Percentiles rank a stretch among this genome's conserved stretches.
phyloP scores from a whole-genome alignment of 2,113 vertebrate species.

The Chamaetylas fuelleborni region DNA sequence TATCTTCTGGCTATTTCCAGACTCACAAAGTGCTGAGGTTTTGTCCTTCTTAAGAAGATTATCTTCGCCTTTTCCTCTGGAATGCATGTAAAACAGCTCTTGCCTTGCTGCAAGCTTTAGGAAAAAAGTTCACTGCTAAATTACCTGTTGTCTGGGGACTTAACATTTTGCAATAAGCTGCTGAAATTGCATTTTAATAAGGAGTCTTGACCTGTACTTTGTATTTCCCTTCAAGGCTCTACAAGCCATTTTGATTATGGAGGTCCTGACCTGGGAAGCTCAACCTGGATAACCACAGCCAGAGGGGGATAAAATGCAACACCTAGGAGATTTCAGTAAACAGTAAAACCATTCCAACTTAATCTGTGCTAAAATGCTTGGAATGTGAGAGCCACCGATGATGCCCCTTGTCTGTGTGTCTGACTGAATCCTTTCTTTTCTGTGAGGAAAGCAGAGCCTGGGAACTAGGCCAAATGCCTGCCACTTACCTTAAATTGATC shows the following conservation, averaged over 20 bases:
- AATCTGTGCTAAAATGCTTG: slow-evolving; percentile 80
- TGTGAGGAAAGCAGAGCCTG: slow-evolving; percentile 73
- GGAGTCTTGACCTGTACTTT: slow-evolving; percentile 60
- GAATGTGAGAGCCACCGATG: slow-evolving; percentile 77
- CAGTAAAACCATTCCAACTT: slow-evolving; percentile 78
- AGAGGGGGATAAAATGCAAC: slow-evolving; percentile 74
- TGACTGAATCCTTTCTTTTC: slow-evolving; percentile 79
- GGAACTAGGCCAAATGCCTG: slow-evolving; percentile 78
- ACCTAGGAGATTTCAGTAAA: slow-evolving; percentile 81
- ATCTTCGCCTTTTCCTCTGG: slow-evolving; percentile 66
- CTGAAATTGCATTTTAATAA: slow-evolving; percentile 66
- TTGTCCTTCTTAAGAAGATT: slow-evolving; percentile 78
- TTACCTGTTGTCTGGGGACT: slow-evolving; percentile 67
- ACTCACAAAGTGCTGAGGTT: slow-evolving; percentile 63
- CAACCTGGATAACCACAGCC: slow-evolving; percentile 65
- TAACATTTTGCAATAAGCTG: slow-evolving; percentile 54
- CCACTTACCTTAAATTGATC: slow-evolving; percentile 81
- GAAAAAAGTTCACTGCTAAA: slow-evolving; percentile 60
- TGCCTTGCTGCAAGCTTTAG: slow-evolving; percentile 43
- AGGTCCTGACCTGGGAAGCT: slow-evolving; percentile 73
- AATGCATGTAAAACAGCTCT: slow-evolving; percentile 77
- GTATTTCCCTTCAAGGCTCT: slow-evolving; percentile 42
- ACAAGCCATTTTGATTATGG: slow-evolving; percentile 47
- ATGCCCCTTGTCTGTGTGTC: slow-evolving; percentile 78
- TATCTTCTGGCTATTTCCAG: slow-evolving; percentile 69